Evolutionary conservation across 2,888 invertebrate genomes (phyloP), one percentile per base, ranked within the genome.

Genomic region (Leptothorax acervorum): DNA sequence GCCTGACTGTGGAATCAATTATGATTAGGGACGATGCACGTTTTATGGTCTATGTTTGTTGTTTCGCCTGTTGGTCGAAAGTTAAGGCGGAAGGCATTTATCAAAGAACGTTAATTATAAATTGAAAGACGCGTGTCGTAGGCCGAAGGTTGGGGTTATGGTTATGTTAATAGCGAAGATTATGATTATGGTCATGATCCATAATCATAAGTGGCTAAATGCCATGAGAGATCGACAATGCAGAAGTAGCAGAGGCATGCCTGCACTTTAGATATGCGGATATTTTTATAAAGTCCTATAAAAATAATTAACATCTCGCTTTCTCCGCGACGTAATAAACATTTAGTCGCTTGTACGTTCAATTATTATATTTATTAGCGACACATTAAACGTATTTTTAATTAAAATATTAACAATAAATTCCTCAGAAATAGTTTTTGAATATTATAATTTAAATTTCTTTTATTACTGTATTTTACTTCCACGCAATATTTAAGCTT

Each of bases 51-150:
- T n/a, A 31, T 23, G 23, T 73, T 74, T 63, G 65, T 48, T 23
- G 68, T 79, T 83, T 83, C 63, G 53, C 63, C 62, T 28, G 60
- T 51, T n/a, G 60, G 42, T 81, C 48, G 51, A 71, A 57, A 81
- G 55, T 53, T 62, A 68, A 55, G 45, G 48, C 71, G 81, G 84
- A 84, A 81, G 65, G 45, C 60, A 71, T 84, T 84, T 60, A 84
- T 73, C 39, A 71, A 81, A 63, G 81, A 84, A 82, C 42, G 82
- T 74, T 84, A 82, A 84, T 84, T 82, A 82, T 82, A 71, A 60
- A 84, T 84, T 74, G 82, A 74, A 48, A 74, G 28, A 73, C 68
- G 84, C 63, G 53, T 45, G 55, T 65, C 28, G 66, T 48, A 15
- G 74, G 45, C 45, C 84, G 45, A 74, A 84, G 82, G 74, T 84